Base-by-base conservation (phyloP, 2,797 vertebrate genomes). In the Naso thynnoides region DNA sequence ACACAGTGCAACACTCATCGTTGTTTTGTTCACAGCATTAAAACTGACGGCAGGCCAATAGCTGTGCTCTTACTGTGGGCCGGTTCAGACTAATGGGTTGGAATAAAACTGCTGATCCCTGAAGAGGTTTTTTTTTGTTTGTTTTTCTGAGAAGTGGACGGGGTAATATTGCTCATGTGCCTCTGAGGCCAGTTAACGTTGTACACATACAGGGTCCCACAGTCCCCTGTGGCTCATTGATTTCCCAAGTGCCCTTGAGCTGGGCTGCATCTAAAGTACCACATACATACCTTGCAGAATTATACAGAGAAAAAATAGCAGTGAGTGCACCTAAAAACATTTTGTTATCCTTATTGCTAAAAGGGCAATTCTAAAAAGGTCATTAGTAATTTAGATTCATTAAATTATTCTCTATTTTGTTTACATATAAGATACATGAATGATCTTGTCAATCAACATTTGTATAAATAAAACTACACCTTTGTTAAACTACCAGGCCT, bases 101-200 rank as follows among this genome's bases (percentile, higher is more conserved):
- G 83, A 87, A 81, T 86, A 72, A 81, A 84, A 70, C 60, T 54
- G 64, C 74, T 68, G 68, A 70, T 86, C 70, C 79, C 65, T 55
- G 42, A 76, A 44, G 53, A 62, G 59, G 31, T 11, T 36, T n/a
- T n/a, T n/a, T n/a, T n/a, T n/a, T n/a, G n/a, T n/a, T n/a, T n/a
- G n/a, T n/a, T n/a, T n/a, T n/a, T n/a, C n/a, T 48, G 57, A 41
- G 31, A 9, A 1, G 31, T 6, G 31, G 31, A 3, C 1, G 31
- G 31, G 31, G 31, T 33, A 48, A 55, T 52, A 38, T 52, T 73
- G 63, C 64, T 68, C 39, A 42, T 44, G 79, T 61, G 57, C 70
- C 76, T 80, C 61, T 33, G 63, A 85, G 70, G 64, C 56, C 42
- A 50, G 84, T 85, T 69, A 27, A 70, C 71, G 54, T 64, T 70